Evolutionary conservation across 2,113 vertebrate genomes (phyloP), one percentile per base, ranked within the genome.

Genomic region (Sapajus apella): DNA sequence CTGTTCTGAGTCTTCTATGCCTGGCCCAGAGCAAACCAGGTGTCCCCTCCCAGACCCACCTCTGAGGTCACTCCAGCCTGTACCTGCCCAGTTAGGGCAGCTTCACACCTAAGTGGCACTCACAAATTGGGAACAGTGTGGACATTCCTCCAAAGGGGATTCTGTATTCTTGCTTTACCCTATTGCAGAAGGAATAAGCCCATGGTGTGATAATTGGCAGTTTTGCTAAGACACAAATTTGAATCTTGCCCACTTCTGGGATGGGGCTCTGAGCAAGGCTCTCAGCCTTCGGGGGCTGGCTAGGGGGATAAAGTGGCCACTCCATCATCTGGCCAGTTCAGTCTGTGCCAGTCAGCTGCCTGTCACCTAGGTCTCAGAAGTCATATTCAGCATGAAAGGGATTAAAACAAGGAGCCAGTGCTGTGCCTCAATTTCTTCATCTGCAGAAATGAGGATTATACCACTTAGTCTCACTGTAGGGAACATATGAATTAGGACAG

Each of bases 291-390:
- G 10, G 40, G 30, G 80, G 35, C 47, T 50, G 30, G 50, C 40
- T 25, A 21, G 23, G 40, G 27, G 32, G 1, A 6, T 13, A 2
- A 37, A 20, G 58, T 30, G 18, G 7, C 23, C 5, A 30, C 45
- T 45, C 73, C 8, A 8, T 37, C 37, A 27, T 56, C 55, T 84
- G 35, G 40, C 56, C 18, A 10, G 32, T 7, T 73, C 32, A 66
- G 47, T 95, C 87, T 90, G 37, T 6, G 16, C 56, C 85, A 37
- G 52, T 45, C 27, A 23, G 27, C 6, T 30, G 18, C 9, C 37
- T 81, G 73, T 35, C 56, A 21, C 5, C 30, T 61, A 90, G 75
- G 18, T 76, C 81, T 93, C 68, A 95, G 77, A 92, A 75, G 14
- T 87, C 37, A 9, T 43, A 92, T 47, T 47, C 30, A 61, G 40